Percentiles rank a stretch among this genome's conserved stretches.
Conservation (phyloP, 2,888 invertebrate genomes). For the Pseudeuparius sepicola region DNA sequence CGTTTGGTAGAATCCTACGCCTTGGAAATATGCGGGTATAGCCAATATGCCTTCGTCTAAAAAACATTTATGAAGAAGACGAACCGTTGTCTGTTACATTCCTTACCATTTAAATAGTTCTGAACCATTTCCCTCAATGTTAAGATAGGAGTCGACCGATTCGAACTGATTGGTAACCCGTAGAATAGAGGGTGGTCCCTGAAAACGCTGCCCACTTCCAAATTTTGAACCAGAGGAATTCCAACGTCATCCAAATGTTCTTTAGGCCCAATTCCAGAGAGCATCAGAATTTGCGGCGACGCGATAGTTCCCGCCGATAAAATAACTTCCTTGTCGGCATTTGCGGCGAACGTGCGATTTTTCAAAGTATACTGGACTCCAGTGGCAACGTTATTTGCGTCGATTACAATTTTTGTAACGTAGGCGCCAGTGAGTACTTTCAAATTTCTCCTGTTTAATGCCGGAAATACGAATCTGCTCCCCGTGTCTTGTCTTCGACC, state of each 20-base stretch:
- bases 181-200: slow-evolving; percentile 66
- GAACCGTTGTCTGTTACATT: too few relatives aligned
- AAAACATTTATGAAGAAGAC: too few relatives aligned
- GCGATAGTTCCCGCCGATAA: slow-evolving; percentile 69
- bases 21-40: too few relatives aligned
- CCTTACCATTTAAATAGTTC: slow-evolving; percentile 30
- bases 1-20: too few relatives aligned
- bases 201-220: too few relatives aligned
- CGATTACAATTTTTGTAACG: slow-evolving; percentile 49
- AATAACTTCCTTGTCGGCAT: slow-evolving; percentile 62
- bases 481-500: slow-evolving; percentile 67
- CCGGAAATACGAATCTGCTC: slow-evolving; percentile 64
- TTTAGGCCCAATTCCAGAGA: slow-evolving; percentile 59
- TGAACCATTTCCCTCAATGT: slow-evolving; percentile 42
- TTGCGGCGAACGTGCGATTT: slow-evolving; percentile 41
- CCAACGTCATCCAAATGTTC: slow-evolving; percentile 47
- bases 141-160: slow-evolving; percentile 44
- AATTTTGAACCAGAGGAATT: slow-evolving; percentile 50
- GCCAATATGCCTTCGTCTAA: too few relatives aligned
- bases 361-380: slow-evolving; percentile 63
- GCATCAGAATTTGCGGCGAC: too few relatives aligned
- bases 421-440: slow-evolving; percentile 58
- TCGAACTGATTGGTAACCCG: slow-evolving; percentile 58
- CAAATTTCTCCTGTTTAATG: slow-evolving; percentile 52
- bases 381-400: slow-evolving; percentile 44